Evolutionary conservation across 2,888 invertebrate genomes (phyloP), one percentile per base, ranked within the genome.

Genomic region (Gymnocheta viridis): DNA sequence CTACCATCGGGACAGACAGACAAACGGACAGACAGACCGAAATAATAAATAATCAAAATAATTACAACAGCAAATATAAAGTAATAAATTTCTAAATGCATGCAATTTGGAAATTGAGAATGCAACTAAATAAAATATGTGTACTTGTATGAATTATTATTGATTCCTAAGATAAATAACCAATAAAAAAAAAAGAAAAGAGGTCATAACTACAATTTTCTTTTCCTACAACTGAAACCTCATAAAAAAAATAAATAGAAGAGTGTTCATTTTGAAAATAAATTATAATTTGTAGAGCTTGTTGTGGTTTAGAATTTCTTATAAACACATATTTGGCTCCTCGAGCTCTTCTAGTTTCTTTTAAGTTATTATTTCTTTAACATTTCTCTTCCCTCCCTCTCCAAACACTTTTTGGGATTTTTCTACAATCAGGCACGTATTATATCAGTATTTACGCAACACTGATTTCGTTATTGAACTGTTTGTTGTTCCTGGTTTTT

Each of bases 371-470:
- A 81, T 84, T 77, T 81, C 60, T 47, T n/a, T 22, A 17, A 0
- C 19, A 27, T 41, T 19, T 6, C 19, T 9, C n/a, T n/a, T 27
- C n/a, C 14, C 47, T 49, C 44, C 0, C 19, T 7, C 24, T 35
- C 12, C 14, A 12, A 7, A 10, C 32, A n/a, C n/a, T 27, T 27
- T 27, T 19, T 51, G 4, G 44, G 17, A n/a, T 27, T 29, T 24
- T 60, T n/a, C 29, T 54, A 51, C 70, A 66, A 64, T 41, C 64
- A 49, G 79, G 67, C 84, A 84, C 84, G 84, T 84, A 81, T 84
- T 84, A 73, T 84, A 84, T 84, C 84, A 81, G 84, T 84, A 81
- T 84, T 84, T 84, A 84, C 84, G 84, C 84, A 81, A 84, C 84
- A 81, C 62, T 84, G 84, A 76, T 73, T 84, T 84, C 69, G 54